Evolutionary conservation across 2,888 invertebrate genomes (phyloP).

Genomic region (Tenthredo mesomela): DNA sequence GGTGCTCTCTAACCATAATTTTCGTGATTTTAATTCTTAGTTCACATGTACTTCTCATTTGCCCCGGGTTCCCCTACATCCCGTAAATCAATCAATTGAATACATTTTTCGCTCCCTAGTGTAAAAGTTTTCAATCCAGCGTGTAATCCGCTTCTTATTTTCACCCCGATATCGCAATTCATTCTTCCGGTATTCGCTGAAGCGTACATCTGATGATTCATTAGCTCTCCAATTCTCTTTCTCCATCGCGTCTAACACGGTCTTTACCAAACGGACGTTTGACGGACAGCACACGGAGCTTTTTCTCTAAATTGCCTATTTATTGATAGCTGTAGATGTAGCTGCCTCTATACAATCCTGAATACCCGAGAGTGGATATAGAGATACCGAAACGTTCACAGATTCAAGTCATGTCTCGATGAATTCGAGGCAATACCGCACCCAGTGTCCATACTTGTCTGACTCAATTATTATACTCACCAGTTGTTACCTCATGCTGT

Average conservation of each 20-base stretch:
- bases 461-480: constrained; percentile 73
- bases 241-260: neutral
- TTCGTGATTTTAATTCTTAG: no score
- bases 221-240: neutral
- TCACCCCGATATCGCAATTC: neutral
- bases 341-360: neutral
- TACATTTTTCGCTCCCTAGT: neutral
- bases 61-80: no score
- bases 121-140: neutral
- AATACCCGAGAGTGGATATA: neutral
- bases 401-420: constrained; percentile 35
- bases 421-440: neutral
- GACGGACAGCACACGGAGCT: constrained; percentile 29
- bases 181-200: neutral
- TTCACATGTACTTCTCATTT: no score
- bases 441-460: constrained; percentile 63
- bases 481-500: constrained; percentile 69
- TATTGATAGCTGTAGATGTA: neutral
- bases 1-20: no score
- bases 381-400: neutral
- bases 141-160: no score
- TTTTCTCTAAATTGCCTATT: constrained; percentile 39
- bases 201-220: neutral
- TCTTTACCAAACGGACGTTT: neutral
- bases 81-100: neutral